Evolutionary conservation across 2,113 vertebrate species (phyloP), one percentile per base, ranked within the genome.

Genomic region (Nesoenas mayeri): DNA sequence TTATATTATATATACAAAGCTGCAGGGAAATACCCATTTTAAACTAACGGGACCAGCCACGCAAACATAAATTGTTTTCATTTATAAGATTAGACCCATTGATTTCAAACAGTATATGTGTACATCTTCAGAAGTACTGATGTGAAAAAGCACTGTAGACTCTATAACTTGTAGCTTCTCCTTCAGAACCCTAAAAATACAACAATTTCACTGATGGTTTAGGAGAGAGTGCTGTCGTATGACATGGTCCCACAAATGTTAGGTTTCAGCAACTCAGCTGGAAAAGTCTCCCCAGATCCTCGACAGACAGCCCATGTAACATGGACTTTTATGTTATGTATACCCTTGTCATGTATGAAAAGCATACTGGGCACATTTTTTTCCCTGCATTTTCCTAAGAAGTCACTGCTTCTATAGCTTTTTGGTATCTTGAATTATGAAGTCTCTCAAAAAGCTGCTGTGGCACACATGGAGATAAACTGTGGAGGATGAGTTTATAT

Each of bases 401-500:
- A 80, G 15, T 48, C 0, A 0, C 56, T 6, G 1, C 8, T 79
- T 65, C 50, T 44, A 12, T 6, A 0, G 2, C 42, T 67, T 53
- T 71, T 62, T 64, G 38, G 5, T 58, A 36, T 36, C 51, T 28
- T 56, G 25, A 71, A 17, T 77, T 78, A 40, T 8, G 18, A 84
- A 89, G 26, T 21, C 28, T 81, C n/a, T 57, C 54, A 61, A 81
- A 89, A 93, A 85, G 34, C 51, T 79, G 28, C 25, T 67, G 0
- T 51, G 65, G n/a, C 54, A 84, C 54, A 73, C 36, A 16, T 10
- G 21, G 50, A 54, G 11, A 50, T 54, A 40, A 78, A 47, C 31
- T 54, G 21, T 50, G 58, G 47, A 40, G 36, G 44, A 13, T 54
- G 56, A 85, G 42, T 81, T 58, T 17, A 57, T 86, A 40, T 18